Evolutionary conservation across 2,113 vertebrate species (phyloP).

Genomic region (Hucho hucho): DNA sequence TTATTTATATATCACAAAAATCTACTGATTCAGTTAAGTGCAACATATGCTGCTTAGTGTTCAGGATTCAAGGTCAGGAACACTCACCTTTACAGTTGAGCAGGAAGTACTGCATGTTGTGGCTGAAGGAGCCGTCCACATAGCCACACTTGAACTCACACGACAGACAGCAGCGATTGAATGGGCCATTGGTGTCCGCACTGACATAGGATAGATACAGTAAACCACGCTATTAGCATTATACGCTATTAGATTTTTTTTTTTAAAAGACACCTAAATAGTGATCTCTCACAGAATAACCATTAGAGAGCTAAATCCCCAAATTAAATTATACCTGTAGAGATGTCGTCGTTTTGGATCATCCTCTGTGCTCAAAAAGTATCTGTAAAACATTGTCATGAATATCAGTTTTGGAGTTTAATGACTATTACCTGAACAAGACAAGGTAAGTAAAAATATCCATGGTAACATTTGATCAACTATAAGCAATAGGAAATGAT

Average conservation of each 20-base stretch:
- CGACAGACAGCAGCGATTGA: constrained; percentile 91
- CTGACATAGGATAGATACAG: constrained; percentile 59
- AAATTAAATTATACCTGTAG: constrained; percentile 80
- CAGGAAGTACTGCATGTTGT: constrained; percentile 80
- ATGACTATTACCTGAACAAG: too few relatives aligned
- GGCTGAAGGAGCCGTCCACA: constrained; percentile 91
- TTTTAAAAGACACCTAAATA: not conserved
- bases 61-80: not conserved
- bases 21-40: too few relatives aligned
- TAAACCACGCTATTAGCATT: too few relatives aligned
- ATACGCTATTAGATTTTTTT: too few relatives aligned
- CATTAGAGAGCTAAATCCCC: too few relatives aligned
- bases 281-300: too few relatives aligned
- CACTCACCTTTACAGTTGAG: constrained; percentile 89
- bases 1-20: too few relatives aligned
- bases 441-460: too few relatives aligned
- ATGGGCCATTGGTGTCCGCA: constrained; percentile 85
- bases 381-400: constrained; percentile 69
- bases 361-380: constrained; percentile 96
- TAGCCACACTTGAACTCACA: constrained; percentile 90
- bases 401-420: constrained; percentile 1
- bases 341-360: constrained; percentile 86
- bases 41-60: not conserved
- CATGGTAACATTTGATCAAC: too few relatives aligned
- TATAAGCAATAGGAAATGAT: too few relatives aligned